These are phyloP conservation scores for Syrista parreyssii DNA, from an alignment of 2,888 invertebrate species.

Conservation along the genomic window DNA sequence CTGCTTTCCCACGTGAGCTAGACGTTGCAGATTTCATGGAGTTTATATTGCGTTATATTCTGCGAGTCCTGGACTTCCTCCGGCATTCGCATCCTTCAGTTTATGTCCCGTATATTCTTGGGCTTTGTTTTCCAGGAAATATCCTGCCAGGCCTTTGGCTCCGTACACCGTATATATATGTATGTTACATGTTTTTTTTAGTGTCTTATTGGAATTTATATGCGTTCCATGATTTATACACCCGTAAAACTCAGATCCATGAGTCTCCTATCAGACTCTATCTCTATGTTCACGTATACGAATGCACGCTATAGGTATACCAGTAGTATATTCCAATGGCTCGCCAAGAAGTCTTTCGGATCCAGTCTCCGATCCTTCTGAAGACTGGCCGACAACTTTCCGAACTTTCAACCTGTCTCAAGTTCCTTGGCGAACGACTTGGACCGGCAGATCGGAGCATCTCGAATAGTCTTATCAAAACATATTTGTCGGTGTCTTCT, in stretches of 20 bases:
- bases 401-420: background rate
- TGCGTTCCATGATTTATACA: background rate
- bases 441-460: background rate
- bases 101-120: background rate
- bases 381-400: background rate
- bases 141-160: background rate
- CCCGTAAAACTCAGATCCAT: background rate
- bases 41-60: constrained; percentile 3
- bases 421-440: background rate
- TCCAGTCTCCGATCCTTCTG: background rate
- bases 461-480: background rate
- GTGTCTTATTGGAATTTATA: background rate
- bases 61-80: background rate
- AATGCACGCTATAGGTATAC: background rate
- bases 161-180: background rate
- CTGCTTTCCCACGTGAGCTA: constrained; percentile 1
- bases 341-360: background rate
- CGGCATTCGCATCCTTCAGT: background rate
- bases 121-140: background rate
- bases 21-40: constrained; percentile 7
- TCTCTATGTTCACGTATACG: background rate
- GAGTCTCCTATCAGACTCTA: background rate
- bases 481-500: background rate
- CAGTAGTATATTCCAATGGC: background rate
- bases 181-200: background rate